Conservation (phyloP, 1,140 invertebrate species). For the Anastrepha obliqua region DNA sequence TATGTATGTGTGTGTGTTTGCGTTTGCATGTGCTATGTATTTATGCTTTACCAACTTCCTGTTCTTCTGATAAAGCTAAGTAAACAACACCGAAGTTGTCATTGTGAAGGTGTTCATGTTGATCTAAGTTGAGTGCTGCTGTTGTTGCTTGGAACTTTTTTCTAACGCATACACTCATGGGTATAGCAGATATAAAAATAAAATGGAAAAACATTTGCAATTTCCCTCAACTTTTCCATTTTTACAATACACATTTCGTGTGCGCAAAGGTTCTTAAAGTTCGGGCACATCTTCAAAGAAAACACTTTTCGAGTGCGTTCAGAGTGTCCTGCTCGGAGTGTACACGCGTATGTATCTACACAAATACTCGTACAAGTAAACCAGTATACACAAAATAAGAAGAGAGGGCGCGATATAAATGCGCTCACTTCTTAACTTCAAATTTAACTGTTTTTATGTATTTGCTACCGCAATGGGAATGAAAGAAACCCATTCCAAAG, state of each 20-base stretch:
- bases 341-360: not conserved
- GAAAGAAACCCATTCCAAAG: not conserved
- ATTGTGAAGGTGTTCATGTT: conserved; percentile 64
- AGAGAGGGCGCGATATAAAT: not conserved
- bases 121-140: conserved; percentile 57
- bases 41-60: conserved; percentile 14
- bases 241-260: not conserved
- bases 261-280: conserved; percentile 59
- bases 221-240: not conserved
- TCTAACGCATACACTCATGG: not conserved
- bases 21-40: not conserved
- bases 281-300: conserved; percentile 59
- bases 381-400: not conserved
- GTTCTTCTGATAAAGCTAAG: conserved; percentile 14
- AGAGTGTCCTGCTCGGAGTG: conserved; percentile 31
- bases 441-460: conserved; percentile 46
- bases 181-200: not conserved
- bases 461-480: not conserved
- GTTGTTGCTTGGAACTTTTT: not conserved
- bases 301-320: conserved; percentile 62
- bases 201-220: not conserved
- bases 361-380: not conserved
- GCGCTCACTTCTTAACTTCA: not conserved
- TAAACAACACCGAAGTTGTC: conserved; percentile 51
- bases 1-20: not conserved